A percentile compares a stretch with the other conserved stretches of the same genome.
Evolutionary conservation across 2,797 vertebrate species (phyloP).

Genomic region (Pangasius krempfi): DNA sequence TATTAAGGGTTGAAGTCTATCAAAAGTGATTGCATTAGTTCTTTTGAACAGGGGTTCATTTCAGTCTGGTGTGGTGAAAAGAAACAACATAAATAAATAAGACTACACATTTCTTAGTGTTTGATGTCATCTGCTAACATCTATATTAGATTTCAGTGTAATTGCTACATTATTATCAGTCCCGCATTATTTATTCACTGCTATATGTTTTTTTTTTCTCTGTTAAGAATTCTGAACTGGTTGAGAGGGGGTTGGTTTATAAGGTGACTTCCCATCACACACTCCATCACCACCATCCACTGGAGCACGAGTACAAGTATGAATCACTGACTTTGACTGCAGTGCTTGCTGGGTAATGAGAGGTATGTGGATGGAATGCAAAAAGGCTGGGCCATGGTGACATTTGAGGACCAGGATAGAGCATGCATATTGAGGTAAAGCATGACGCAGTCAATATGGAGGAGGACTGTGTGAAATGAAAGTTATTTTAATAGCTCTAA

Average conservation of each 20-base stretch:
- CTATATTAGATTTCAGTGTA: neutral
- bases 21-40: neutral
- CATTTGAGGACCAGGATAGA: constrained; percentile 4
- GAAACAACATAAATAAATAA: neutral
- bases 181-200: neutral
- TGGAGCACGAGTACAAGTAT: neutral
- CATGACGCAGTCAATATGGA: neutral
- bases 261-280: neutral
- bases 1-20: neutral
- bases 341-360: constrained; percentile 26
- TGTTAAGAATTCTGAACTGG: neutral
- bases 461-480: neutral
- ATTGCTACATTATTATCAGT: neutral
- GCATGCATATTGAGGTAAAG: neutral
- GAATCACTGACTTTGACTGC: neutral
- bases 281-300: neutral
- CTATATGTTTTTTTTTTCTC: neutral
- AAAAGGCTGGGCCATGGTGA: constrained; percentile 9
- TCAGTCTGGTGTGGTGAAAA: neutral
- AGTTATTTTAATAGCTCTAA: neutral
- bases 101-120: neutral
- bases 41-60: neutral
- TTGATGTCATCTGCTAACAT: neutral
- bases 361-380: neutral
- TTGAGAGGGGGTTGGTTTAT: neutral